Evolutionary conservation across 1,140 invertebrate species (phyloP), one percentile per base, ranked within the genome.

Genomic region (Cardiocondyla obscurior): DNA sequence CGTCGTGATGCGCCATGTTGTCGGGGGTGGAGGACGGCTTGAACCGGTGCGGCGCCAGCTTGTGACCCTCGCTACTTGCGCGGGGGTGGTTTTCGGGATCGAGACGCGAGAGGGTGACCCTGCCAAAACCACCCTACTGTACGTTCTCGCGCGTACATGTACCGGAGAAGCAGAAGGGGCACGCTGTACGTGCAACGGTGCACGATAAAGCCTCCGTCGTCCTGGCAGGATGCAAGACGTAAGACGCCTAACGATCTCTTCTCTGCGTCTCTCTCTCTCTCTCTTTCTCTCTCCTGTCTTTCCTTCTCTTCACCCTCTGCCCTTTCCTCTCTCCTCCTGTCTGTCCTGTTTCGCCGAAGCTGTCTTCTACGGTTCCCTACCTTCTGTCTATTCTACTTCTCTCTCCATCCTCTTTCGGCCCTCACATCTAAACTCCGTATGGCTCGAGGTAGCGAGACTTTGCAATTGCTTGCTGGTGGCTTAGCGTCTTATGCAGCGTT

Each of bases 391-490:
- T 82, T 69, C 67, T 81, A 36, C 39, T 81, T 53, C 64, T 44
- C 82, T 65, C 53, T 46, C 30, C 85, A 46, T 83, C 44, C 70
- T 69, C 73, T 72, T 64, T 46, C 39, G 46, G 36, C 30, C 81
- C 65, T 84, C 77, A 90, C 88, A 33, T 90, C 74, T 69, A 53
- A 53, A 69, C 33, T 53, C 46, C n/a, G n/a, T 46, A 33, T 19
- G 83, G 87, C 90, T 91, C 91, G 91, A 89, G 89, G 88, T 90
- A 88, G 89, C 86, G 79, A 90, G 89, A 90, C 92, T 93, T 93
- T 91, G 93, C 85, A 93, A 94, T 94, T 92, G 93, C 92, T 93
- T 92, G 91, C 90, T 90, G 90, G 90, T 92, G 91, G 92, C 93
- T 94, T 93, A 93, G 90, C 91, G 88, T 92, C 89, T 90, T 87